These are phyloP conservation scores for Eristalis intricaria DNA, from an alignment of 2,888 invertebrate genomes.

Conservation along the genomic window DNA sequence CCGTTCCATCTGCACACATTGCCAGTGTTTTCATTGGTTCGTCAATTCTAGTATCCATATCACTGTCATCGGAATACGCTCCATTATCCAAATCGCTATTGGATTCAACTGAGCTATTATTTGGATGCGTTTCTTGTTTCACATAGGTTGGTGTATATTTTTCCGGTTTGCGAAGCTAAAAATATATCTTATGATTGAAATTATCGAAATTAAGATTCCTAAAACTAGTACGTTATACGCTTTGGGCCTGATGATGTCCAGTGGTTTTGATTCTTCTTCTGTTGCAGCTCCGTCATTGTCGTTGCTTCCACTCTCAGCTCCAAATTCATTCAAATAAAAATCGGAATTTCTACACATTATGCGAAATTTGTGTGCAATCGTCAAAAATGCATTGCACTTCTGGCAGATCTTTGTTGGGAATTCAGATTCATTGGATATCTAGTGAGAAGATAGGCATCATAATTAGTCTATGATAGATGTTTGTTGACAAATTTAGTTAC, in stretches of 20 bases:
- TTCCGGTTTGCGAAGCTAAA: background rate
- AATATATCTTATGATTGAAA: background rate
- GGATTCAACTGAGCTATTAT: constrained; percentile 34
- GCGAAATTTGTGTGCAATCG: constrained; percentile 79
- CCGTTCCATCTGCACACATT: constrained; percentile 74
- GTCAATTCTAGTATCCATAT: constrained; percentile 28
- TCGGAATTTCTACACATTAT: constrained; percentile 79
- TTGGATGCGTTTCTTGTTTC: background rate
- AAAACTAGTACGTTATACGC: constrained; percentile 1
- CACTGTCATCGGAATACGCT: constrained; percentile 62
- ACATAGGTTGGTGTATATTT: background rate
- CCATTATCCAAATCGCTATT: constrained; percentile 49
- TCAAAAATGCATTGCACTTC: constrained; percentile 77
- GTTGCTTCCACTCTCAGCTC: constrained; percentile 66
- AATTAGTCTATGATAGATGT: background rate
- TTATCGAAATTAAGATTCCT: background rate
- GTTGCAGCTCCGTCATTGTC: constrained; percentile 19
- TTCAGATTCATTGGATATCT: constrained; percentile 76
- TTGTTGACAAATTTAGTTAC: constrained; percentile 71
- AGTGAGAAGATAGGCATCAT: background rate
- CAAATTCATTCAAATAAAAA: constrained; percentile 77
- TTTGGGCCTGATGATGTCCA: background rate
- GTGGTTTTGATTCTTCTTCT: constrained; percentile 23
- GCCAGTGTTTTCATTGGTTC: constrained; percentile 72
- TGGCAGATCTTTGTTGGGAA: constrained; percentile 78